A percentile compares a stretch with the other conserved stretches of the same genome.
phyloP scores from a whole-genome alignment of 2,888 invertebrate genomes.

The Dromius quadrimaculatus region DNA sequence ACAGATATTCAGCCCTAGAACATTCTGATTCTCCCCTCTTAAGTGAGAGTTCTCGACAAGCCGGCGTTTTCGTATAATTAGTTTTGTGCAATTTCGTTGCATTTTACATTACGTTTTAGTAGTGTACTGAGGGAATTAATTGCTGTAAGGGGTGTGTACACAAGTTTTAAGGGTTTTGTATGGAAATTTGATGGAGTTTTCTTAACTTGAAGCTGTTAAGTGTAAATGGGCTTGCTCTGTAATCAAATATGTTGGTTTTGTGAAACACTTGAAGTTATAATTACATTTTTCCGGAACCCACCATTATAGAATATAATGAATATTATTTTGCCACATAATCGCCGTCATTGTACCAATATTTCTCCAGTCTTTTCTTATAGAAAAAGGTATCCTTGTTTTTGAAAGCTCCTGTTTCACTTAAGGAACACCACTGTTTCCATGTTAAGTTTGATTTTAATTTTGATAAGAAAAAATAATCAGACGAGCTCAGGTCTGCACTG shows the following conservation, averaged over 20 bases:
- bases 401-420: too few relatives aligned
- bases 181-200: slow-evolving; percentile 30
- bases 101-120: slow-evolving; percentile 22
- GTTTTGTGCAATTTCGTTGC: slow-evolving; percentile 34
- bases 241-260: slow-evolving; percentile 2
- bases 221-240: slow-evolving; percentile 3
- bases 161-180: background rate
- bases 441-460: too few relatives aligned
- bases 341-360: too few relatives aligned
- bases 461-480: too few relatives aligned
- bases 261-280: too few relatives aligned
- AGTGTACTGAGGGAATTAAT: background rate
- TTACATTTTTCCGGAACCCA: too few relatives aligned
- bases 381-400: too few relatives aligned
- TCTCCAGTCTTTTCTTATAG: too few relatives aligned
- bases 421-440: too few relatives aligned
- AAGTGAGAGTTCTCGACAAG: slow-evolving; percentile 14
- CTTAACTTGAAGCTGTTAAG: slow-evolving; percentile 18
- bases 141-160: slow-evolving; percentile 11
- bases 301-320: too few relatives aligned
- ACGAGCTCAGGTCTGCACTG: too few relatives aligned
- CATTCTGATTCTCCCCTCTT: slow-evolving; percentile 21
- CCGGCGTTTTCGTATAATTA: slow-evolving; percentile 24
- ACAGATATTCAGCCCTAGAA: slow-evolving; percentile 28
- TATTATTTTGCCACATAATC: too few relatives aligned